Base-by-base conservation (phyloP, 2,113 vertebrate species). In the Cinclus mexicanus region DNA sequence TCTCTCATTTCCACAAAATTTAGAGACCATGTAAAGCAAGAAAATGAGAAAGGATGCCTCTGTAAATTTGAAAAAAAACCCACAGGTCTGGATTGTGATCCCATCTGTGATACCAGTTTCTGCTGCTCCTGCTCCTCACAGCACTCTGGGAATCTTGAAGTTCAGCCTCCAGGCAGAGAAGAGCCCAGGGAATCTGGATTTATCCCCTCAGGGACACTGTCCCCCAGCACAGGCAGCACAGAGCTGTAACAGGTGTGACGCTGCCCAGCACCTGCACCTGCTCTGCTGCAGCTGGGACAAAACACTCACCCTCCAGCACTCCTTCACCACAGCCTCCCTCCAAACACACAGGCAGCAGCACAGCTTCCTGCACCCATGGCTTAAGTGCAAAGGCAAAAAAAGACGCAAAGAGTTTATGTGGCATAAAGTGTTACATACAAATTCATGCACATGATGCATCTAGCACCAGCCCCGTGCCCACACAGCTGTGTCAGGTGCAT, bases 41-140 rank as follows among this genome's bases (percentile, higher is more conserved):
- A 25, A 85, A 89, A 87, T 76, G 57, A 85, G 63, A 84, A 69
- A 59, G 39, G 2, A 35, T 25, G 24, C 9, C 56, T 46, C 59
- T 42, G 10, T 37, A 60, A 47, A 47, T 64, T 28, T 50, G 26
- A 29, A 75, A 90, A 65, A 85, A 72, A 23, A 5, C 3, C n/a
- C 15, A 68, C 0, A 0, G n/a, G 7, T 41, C 53, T 85, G 46
- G 31, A 31, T 5, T 42, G n/a, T 29, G 3, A 0, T 41, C 28
- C 39, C 6, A 2, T 17, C 28, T 41, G 29, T n/a, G 24, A 56
- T 29, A 78, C n/a, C 15, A 29, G 5, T n/a, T 83, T 28, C 50
- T 39, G 42, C 72, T 84, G 46, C 39, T 85, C 5, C 68, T 67
- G 56, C 56, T 56, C 9, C 44, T 87, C 23, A 20, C 23, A 71